Percentiles rank a stretch among this genome's conserved stretches.
These are phyloP conservation scores for Sus scrofa DNA, from an alignment of 2,113 vertebrate species.

Conservation along the genomic window DNA sequence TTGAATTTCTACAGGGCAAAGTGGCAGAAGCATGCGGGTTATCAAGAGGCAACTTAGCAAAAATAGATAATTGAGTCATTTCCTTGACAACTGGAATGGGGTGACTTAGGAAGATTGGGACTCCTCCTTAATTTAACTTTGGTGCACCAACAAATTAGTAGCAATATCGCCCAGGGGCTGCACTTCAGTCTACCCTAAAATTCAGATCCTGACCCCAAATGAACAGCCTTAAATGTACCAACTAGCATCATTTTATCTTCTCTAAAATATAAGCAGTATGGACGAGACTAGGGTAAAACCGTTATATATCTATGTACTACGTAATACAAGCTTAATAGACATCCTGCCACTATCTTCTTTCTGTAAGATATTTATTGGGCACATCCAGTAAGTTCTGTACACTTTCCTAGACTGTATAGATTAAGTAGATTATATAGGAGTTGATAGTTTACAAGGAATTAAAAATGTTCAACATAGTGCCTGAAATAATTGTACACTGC, in stretches of 20 bases:
- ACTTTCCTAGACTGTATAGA: neutral
- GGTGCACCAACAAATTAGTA: neutral
- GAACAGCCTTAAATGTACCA: neutral
- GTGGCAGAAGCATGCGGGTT: too few relatives aligned
- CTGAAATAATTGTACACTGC: neutral
- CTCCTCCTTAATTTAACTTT: neutral
- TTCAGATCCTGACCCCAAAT: neutral
- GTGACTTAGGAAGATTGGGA: too few relatives aligned
- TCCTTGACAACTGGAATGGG: neutral
- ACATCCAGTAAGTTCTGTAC: neutral
- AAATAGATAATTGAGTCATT: neutral
- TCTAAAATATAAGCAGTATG: neutral
- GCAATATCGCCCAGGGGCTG: accelerated
- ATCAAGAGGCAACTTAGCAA: neutral
- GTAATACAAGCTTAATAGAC: neutral
- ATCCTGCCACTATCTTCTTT: neutral
- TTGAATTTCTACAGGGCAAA: neutral
- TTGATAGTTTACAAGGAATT: neutral
- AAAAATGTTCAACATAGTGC: neutral
- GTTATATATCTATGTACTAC: neutral
- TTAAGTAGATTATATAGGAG: too few relatives aligned
- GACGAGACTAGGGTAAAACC: neutral
- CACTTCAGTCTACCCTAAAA: neutral
- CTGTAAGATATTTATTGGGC: neutral
- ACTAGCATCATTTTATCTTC: neutral